These are phyloP conservation scores for Drosophila lacteicornis DNA, from an alignment of 1,140 invertebrate genomes.

Conservation along the genomic window DNA sequence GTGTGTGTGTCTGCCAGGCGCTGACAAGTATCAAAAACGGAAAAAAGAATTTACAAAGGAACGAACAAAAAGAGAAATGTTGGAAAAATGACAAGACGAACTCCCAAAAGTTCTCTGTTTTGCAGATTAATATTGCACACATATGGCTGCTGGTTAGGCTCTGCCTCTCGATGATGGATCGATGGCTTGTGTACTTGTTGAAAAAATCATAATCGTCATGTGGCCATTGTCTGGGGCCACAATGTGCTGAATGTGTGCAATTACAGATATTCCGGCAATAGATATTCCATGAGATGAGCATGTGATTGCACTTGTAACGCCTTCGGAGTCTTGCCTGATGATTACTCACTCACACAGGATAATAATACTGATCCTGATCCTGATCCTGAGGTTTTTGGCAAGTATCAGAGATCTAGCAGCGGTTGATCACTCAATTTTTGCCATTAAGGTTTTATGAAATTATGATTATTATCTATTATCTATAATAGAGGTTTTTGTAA, in stretches of 20 bases:
- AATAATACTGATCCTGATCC: neutral
- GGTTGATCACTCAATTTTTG: slow-evolving; percentile 33
- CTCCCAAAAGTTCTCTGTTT: slow-evolving; percentile 33
- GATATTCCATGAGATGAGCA: slow-evolving; percentile 47
- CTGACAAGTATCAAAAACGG: slow-evolving; percentile 38
- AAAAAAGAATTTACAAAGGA: slow-evolving; percentile 13
- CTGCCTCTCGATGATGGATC: slow-evolving; percentile 54
- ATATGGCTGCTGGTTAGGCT: slow-evolving; percentile 57
- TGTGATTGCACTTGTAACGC: slow-evolving; percentile 53
- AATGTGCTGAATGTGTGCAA: slow-evolving; percentile 48
- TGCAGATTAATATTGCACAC: slow-evolving; percentile 79
- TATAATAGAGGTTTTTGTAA: neutral
- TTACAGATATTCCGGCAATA: slow-evolving; percentile 51
- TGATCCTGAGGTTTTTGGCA: neutral
- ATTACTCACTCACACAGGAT: slow-evolving; percentile 25
- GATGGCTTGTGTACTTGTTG: slow-evolving; percentile 59
- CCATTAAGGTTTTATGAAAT: neutral
- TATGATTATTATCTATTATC: slow-evolving; percentile 5
- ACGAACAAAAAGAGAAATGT: slow-evolving; percentile 9
- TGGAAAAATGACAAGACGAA: slow-evolving; percentile 35
- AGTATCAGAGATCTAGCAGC: neutral
- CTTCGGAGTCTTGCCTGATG: slow-evolving; percentile 1
- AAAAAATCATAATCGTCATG: slow-evolving; percentile 46
- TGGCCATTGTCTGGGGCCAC: slow-evolving; percentile 36
- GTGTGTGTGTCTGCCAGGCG: slow-evolving; percentile 38